Conservation (phyloP, 2,797 vertebrate genomes). For the Acestrorhynchus altus region DNA sequence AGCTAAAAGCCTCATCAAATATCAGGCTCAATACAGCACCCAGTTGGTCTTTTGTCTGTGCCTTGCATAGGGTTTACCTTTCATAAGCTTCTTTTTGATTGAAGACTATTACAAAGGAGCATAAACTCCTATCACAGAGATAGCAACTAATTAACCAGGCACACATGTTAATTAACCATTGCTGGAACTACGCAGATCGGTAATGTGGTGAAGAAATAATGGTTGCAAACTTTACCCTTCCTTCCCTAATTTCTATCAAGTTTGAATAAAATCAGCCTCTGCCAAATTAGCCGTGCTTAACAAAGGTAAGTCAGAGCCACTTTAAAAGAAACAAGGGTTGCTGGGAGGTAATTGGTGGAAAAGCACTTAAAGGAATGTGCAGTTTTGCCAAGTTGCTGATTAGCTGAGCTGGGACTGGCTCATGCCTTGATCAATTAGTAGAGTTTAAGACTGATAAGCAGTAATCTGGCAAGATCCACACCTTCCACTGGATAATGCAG, state of each 20-base stretch:
- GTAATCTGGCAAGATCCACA: not conserved
- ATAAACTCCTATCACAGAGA: not conserved
- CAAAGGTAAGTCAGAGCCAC: not conserved
- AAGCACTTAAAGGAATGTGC: constrained; percentile 25
- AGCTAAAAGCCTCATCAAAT: constrained; percentile 37
- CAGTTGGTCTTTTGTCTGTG: not conserved
- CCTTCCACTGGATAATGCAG: not conserved
- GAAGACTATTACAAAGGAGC: not conserved
- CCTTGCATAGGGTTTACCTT: not conserved
- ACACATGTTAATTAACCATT: not conserved
- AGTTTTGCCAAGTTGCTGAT: constrained; percentile 30
- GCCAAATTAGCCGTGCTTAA: constrained; percentile 1
- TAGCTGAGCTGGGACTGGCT: constrained; percentile 8
- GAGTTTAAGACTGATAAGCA: constrained; percentile 4
- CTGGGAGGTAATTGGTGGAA: constrained; percentile 10
- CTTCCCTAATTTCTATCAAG: constrained; percentile 6
- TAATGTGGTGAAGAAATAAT: not conserved
- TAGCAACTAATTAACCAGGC: not conserved
- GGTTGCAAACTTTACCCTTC: constrained; percentile 11
- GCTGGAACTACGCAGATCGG: not conserved
- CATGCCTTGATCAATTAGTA: constrained; percentile 14
- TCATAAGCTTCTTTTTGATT: not conserved
- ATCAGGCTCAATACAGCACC: constrained; percentile 1
- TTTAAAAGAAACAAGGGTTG: constrained; percentile 16
- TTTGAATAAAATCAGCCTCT: not conserved